A percentile compares a stretch with the other conserved stretches of the same genome.
Conservation (phyloP, 2,797 vertebrate species). For the Buceros bicornis region DNA sequence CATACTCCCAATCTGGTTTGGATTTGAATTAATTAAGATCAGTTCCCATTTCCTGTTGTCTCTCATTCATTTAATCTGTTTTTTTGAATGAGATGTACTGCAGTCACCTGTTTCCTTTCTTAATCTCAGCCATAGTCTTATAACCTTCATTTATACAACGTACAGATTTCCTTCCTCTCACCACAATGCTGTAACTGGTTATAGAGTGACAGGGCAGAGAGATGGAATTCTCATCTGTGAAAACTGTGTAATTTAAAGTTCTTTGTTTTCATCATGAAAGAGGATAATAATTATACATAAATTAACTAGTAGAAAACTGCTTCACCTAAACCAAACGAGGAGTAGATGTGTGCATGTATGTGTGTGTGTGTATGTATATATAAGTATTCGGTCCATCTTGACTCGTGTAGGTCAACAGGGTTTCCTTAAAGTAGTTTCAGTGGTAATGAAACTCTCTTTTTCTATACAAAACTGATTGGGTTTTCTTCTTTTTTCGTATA, state of each 20-base stretch:
- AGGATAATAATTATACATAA: neutral
- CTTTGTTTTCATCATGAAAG: neutral
- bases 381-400: neutral
- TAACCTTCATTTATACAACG: neutral
- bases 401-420: neutral
- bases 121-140: neutral
- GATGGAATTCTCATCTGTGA: neutral
- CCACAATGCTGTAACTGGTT: neutral
- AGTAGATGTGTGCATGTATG: neutral
- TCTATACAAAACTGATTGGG: neutral
- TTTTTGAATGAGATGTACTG: neutral
- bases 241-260: neutral
- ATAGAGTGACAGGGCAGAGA: neutral
- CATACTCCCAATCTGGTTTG: neutral
- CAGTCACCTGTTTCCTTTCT: constrained; percentile 7
- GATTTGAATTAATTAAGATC: constrained; percentile 35
- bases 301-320: neutral
- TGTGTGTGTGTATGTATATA: neutral
- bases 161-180: neutral
- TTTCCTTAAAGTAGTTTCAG: neutral
- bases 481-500: neutral
- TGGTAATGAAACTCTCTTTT: neutral
- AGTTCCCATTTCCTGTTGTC: constrained; percentile 28
- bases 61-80: neutral
- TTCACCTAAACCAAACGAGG: neutral